A percentile compares a stretch with the other conserved stretches of the same genome.
Evolutionary conservation across 1,140 invertebrate genomes (phyloP).

Genomic region (Piezodorus guildinii): DNA sequence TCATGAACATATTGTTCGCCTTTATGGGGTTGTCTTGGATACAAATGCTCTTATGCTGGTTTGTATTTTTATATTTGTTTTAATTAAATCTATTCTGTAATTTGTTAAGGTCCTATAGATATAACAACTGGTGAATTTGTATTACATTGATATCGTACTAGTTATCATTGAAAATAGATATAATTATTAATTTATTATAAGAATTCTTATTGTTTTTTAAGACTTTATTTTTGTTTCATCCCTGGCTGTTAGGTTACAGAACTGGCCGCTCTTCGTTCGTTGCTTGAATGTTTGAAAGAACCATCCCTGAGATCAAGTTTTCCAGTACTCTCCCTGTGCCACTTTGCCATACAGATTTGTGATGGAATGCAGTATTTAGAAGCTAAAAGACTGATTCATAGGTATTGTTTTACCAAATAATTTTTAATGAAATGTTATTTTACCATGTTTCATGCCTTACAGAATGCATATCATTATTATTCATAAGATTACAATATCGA

Average conservation of each 20-base stretch:
- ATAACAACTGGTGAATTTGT: too few relatives aligned
- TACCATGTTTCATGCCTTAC: neutral
- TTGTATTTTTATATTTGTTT: too few relatives aligned
- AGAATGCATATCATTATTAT: too few relatives aligned
- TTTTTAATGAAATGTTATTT: neutral
- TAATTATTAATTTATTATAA: too few relatives aligned
- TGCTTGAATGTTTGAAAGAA: slow-evolving; percentile 92
- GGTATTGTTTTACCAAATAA: slow-evolving; percentile 34
- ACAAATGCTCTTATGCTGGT: slow-evolving; percentile 91
- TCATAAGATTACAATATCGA: too few relatives aligned
- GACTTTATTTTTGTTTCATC: neutral
- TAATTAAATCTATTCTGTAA: too few relatives aligned
- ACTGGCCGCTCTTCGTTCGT: slow-evolving; percentile 82
- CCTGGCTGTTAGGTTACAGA: slow-evolving; percentile 63
- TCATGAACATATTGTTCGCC: slow-evolving; percentile 87
- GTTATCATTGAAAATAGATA: too few relatives aligned
- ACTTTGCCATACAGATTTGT: slow-evolving; percentile 88
- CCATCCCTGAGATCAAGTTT: slow-evolving; percentile 76
- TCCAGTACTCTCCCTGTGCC: slow-evolving; percentile 74
- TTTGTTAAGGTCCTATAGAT: too few relatives aligned
- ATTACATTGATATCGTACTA: too few relatives aligned
- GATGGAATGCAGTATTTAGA: slow-evolving; percentile 95
- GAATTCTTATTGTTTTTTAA: too few relatives aligned
- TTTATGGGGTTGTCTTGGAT: slow-evolving; percentile 95
- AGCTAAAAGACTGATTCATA: slow-evolving; percentile 84